These are phyloP conservation scores for Trilocha varians DNA, from an alignment of 2,888 invertebrate genomes.

Conservation along the genomic window DNA sequence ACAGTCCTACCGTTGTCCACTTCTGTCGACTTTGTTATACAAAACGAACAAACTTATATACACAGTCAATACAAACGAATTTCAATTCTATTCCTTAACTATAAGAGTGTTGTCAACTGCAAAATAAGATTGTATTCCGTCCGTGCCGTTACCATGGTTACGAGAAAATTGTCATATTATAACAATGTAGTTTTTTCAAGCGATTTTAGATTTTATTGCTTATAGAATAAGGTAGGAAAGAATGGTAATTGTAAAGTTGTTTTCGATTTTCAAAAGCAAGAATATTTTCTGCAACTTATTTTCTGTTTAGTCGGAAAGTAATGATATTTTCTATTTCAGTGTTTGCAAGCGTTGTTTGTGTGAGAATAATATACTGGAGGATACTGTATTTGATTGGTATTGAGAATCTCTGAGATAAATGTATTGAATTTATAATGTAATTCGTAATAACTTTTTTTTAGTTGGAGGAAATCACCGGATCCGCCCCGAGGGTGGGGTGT, in stretches of 20 bases:
- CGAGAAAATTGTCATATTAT: constrained; percentile 10
- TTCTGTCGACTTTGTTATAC: constrained; percentile 49
- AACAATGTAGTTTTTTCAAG: not conserved
- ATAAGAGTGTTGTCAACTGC: constrained; percentile 12
- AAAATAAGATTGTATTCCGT: constrained; percentile 21
- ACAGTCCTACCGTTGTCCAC: constrained; percentile 65
- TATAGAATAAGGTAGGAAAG: not conserved
- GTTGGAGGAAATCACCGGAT: no score
- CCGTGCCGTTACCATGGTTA: constrained; percentile 60
- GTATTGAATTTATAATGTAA: no score
- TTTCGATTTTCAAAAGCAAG: not conserved
- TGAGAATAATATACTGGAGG: no score
- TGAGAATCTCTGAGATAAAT: no score
- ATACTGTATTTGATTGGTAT: no score
- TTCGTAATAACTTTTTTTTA: no score
- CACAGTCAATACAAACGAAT: constrained; percentile 15
- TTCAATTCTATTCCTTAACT: constrained; percentile 12
- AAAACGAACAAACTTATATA: constrained; percentile 21
- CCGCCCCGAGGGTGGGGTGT: no score
- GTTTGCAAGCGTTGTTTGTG: not conserved
- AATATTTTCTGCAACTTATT: not conserved
- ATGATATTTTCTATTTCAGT: not conserved
- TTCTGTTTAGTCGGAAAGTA: not conserved
- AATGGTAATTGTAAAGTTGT: not conserved
- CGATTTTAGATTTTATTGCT: not conserved